A percentile compares a stretch with the other conserved stretches of the same genome.
These are phyloP conservation scores for Dasypogon diadema DNA, from an alignment of 2,888 invertebrate genomes.

Conservation along the genomic window DNA sequence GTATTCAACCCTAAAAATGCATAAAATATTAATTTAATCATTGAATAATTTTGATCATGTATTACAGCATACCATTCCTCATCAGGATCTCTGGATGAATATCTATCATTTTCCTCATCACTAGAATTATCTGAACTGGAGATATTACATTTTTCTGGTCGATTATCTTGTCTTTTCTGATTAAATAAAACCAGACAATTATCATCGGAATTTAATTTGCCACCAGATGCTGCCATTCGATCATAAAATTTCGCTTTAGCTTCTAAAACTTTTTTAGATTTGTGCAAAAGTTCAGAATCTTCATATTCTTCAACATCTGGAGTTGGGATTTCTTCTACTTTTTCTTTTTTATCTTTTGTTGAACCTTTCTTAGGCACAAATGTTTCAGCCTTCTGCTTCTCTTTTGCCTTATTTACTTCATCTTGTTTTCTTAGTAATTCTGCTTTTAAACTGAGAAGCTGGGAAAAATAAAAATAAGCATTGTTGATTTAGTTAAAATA, in stretches of 20 bases:
- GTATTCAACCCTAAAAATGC: constrained; percentile 81
- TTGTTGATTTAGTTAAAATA: no score
- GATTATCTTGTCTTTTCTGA: constrained; percentile 66
- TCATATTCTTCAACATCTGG: constrained; percentile 63
- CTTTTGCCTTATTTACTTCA: constrained; percentile 79
- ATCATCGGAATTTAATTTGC: constrained; percentile 66
- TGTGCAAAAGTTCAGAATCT: constrained; percentile 64
- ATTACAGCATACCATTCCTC: constrained; percentile 73
- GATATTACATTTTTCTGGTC: constrained; percentile 63
- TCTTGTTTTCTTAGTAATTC: constrained; percentile 89
- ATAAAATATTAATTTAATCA: neutral
- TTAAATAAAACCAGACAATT: constrained; percentile 68
- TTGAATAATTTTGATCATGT: neutral
- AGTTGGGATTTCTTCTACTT: constrained; percentile 64
- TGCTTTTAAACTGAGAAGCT: constrained; percentile 87
- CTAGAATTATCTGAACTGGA: constrained; percentile 67
- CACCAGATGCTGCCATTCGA: constrained; percentile 66
- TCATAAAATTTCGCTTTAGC: constrained; percentile 69
- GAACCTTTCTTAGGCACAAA: constrained; percentile 67
- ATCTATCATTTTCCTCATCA: constrained; percentile 64
- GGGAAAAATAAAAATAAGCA: constrained; percentile 60
- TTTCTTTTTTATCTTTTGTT: constrained; percentile 60
- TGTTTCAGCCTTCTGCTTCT: constrained; percentile 70
- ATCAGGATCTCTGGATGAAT: constrained; percentile 67
- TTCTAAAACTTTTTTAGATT: constrained; percentile 68